These are phyloP conservation scores for Chaetodon trifasciatus DNA, from an alignment of 2,797 vertebrate species.

Conservation along the genomic window DNA sequence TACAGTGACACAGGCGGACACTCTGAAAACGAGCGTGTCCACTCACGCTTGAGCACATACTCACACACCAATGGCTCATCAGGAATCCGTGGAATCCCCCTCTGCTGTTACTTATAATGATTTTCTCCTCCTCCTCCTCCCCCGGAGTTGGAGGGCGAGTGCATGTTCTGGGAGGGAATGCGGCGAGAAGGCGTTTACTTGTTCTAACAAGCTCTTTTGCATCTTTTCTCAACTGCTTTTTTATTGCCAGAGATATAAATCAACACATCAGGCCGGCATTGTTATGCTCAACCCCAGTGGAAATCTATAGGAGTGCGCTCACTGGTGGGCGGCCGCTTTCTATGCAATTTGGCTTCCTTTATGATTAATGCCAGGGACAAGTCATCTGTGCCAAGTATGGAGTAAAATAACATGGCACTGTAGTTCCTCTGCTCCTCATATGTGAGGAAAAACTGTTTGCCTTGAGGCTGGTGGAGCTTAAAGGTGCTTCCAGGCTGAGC, in stretches of 20 bases:
- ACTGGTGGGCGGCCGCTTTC: slow-evolving; percentile 24
- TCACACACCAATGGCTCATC: slow-evolving; percentile 54
- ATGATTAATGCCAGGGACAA: slow-evolving; percentile 12
- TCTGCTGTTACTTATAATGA: slow-evolving; percentile 42
- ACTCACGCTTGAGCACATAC: slow-evolving; percentile 67
- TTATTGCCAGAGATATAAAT: slow-evolving; percentile 33
- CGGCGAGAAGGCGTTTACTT: slow-evolving; percentile 42
- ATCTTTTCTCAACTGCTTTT: slow-evolving; percentile 32
- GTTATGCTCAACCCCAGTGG: slow-evolving; percentile 16
- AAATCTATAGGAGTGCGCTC: not conserved
- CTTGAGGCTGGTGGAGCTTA: not conserved
- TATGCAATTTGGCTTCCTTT: not conserved
- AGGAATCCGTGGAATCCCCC: slow-evolving; percentile 75
- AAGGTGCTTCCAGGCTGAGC: not conserved
- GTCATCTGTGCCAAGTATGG: not conserved
- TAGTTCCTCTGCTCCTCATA: not conserved
- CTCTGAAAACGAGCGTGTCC: slow-evolving; percentile 71
- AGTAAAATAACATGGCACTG: not conserved
- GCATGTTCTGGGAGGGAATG: slow-evolving; percentile 34
- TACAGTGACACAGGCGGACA: slow-evolving; percentile 77
- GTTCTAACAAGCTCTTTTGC: slow-evolving; percentile 59
- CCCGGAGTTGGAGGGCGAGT: slow-evolving; percentile 15
- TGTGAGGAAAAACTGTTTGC: not conserved
- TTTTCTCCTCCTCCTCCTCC: slow-evolving; percentile 25
- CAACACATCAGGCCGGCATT: slow-evolving; percentile 26